phyloP scores from a whole-genome alignment of 2,797 vertebrate genomes.

The Austrolebias charrua region DNA sequence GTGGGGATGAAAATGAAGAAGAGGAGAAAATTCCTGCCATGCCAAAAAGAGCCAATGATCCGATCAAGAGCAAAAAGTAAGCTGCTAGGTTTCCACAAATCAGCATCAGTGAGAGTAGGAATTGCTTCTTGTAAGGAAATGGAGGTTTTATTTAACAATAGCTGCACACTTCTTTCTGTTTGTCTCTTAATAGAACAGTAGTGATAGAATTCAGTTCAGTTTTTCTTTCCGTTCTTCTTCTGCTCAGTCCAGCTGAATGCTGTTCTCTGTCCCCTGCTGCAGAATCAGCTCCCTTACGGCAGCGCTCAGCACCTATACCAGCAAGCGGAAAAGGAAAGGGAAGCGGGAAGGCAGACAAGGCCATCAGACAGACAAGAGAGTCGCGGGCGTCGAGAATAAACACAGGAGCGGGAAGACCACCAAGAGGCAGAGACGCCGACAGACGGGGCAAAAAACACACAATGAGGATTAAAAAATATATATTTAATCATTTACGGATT shows the following conservation, averaged over 20 bases:
- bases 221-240: background rate
- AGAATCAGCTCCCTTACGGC: slow-evolving; percentile 79
- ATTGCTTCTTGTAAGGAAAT: background rate
- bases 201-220: background rate
- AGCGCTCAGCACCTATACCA: slow-evolving; percentile 81
- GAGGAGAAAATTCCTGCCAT: slow-evolving; percentile 58
- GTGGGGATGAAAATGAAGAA: slow-evolving; percentile 34
- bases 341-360: slow-evolving; percentile 73
- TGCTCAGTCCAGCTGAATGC: slow-evolving; percentile 16
- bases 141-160: background rate
- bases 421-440: slow-evolving; percentile 84
- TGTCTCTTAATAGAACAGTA: background rate
- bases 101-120: background rate
- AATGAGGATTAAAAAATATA: slow-evolving; percentile 67
- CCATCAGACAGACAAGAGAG: slow-evolving; percentile 52
- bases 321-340: slow-evolving; percentile 76
- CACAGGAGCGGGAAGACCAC: slow-evolving; percentile 75
- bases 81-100: background rate
- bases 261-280: slow-evolving; percentile 1
- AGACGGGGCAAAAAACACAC: slow-evolving; percentile 73
- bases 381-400: slow-evolving; percentile 71
- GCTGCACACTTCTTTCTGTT: background rate
- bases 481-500: background rate
- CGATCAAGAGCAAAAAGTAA: slow-evolving; percentile 91
- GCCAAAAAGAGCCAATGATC: slow-evolving; percentile 86